A percentile compares a stretch with the other conserved stretches of the same genome.
These are phyloP conservation scores for Chionodraco myersi DNA, from an alignment of 2,113 vertebrate genomes.

Conservation along the genomic window DNA sequence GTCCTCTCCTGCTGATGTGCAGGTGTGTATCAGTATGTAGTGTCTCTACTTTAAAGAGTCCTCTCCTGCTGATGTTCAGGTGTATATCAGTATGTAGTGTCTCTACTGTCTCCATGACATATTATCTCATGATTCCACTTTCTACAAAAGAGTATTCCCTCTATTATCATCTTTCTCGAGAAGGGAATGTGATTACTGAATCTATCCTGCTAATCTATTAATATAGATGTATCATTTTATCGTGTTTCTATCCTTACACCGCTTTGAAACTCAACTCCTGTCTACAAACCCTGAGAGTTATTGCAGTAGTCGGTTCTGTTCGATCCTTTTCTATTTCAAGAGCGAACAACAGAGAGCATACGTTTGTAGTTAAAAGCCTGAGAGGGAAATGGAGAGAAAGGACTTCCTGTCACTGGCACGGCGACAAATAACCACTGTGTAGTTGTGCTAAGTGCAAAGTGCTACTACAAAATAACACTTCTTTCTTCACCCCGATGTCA, in stretches of 20 bases:
- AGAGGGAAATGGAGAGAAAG: neutral
- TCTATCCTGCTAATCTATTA: too few species aligned
- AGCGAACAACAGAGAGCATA: conserved; percentile 10
- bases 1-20: too few species aligned
- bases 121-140: too few species aligned
- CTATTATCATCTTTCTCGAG: too few species aligned
- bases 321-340: conserved; percentile 65
- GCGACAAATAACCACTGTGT: conserved; percentile 30
- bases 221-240: too few species aligned
- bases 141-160: too few species aligned
- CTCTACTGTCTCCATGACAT: too few species aligned
- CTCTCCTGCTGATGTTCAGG: too few species aligned
- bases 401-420: conserved; percentile 44
- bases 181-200: too few species aligned
- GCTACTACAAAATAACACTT: conserved; percentile 36
- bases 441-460: conserved; percentile 56
- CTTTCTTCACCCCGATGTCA: conserved; percentile 34
- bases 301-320: conserved; percentile 40
- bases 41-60: too few species aligned
- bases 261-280: conserved; percentile 47
- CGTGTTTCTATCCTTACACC: neutral
- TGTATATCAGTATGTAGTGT: too few species aligned
- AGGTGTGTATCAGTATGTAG: too few species aligned
- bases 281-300: conserved; percentile 19
- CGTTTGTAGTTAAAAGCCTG: conserved; percentile 31